These are phyloP conservation scores for Augochlorella aurata DNA, from an alignment of 2,888 invertebrate species.

Conservation along the genomic window DNA sequence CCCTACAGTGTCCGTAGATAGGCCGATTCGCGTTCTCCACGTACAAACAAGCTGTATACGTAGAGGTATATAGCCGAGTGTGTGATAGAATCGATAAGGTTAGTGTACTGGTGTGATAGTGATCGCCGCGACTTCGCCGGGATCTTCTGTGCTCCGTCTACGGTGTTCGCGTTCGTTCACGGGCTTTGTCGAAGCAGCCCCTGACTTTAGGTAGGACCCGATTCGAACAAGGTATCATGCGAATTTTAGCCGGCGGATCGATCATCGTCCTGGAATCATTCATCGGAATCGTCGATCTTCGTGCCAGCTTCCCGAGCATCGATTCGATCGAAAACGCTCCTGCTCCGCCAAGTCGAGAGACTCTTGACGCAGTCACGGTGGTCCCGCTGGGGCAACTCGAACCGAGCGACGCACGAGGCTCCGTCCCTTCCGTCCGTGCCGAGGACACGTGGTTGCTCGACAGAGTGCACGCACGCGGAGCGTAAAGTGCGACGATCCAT, in stretches of 20 bases:
- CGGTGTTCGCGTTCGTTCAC: background rate
- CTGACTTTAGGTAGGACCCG: no score
- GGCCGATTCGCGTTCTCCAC: background rate
- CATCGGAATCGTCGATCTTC: no score
- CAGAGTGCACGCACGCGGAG: conserved; percentile 10
- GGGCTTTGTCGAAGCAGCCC: no score
- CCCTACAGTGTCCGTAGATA: background rate
- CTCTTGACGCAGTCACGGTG: conserved; percentile 22
- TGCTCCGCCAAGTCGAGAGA: background rate
- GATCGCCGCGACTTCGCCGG: conserved; percentile 10
- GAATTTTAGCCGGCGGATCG: no score
- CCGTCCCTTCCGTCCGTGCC: conserved; percentile 53
- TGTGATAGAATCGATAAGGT: conserved; percentile 14
- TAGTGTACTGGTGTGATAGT: conserved; percentile 34
- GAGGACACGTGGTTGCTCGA: conserved; percentile 43
- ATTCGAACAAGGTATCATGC: no score
- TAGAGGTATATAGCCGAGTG: background rate
- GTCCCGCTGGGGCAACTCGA: conserved; percentile 35
- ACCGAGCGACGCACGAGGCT: conserved; percentile 35
- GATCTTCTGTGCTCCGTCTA: background rate
- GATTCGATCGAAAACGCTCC: background rate
- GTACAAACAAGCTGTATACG: background rate
- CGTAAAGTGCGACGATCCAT: conserved; percentile 27
- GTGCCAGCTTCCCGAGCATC: no score
- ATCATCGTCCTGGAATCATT: no score